Base-by-base conservation (phyloP, 2,888 invertebrate species). In the Rhingia rostrata region DNA sequence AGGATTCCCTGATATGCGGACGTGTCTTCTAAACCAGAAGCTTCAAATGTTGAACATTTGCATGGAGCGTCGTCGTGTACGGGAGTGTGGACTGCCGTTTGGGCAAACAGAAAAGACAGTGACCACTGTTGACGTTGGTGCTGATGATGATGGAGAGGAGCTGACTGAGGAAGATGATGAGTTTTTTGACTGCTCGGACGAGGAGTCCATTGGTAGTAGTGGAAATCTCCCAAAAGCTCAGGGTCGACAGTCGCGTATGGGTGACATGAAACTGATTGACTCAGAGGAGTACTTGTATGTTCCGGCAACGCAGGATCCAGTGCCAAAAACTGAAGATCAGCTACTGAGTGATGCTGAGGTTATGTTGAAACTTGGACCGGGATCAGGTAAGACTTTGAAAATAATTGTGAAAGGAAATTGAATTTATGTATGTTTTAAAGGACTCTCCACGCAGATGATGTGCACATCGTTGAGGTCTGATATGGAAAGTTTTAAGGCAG, bases 401-500 rank as follows among this genome's bases (percentile, higher is more conserved):
- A 10, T 0, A 12, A 35, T 37, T 22, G 9, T 5, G 22, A 14
- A 6, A 1, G 10, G n/a, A 6, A n/a, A 53, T 6, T 61, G 35
- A 54, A 0, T 58, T 51, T 6, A 47, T 4, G 4, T 39, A 35
- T 12, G 1, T 22, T 43, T 22, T 95, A 88, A 96, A 96, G 7
- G 97, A 89, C 93, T 97, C 86, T 94, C 98, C 73, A 97, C 98
- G 0, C 94, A 96, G 89, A 96, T 99, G 94, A 99, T 99, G 96
- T 90, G 98, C 90, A 97, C 98, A 0, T 97, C 98, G 0, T 93
- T 99, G 10, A 93, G 97, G 1, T 98, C 99, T 0, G 99, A 99
- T 89, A 99, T 99, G 98, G 98, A 99, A 91, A 97, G 99, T 0
- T 99, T 99, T 91, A 99, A 99, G 93, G 98, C 99, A 2, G 99